phyloP scores from a whole-genome alignment of 2,888 invertebrate species.

The Bugula neritina region DNA sequence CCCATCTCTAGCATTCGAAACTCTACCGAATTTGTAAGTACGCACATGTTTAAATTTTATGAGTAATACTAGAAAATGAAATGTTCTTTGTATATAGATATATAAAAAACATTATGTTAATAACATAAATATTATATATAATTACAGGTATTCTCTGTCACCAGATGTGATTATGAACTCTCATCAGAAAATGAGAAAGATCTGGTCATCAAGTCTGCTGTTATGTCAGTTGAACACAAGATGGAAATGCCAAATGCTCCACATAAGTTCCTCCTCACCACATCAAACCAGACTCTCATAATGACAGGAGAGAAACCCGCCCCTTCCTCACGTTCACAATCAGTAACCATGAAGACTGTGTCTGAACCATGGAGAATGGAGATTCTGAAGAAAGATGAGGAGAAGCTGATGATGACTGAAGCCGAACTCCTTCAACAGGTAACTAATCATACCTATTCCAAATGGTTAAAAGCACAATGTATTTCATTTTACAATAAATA shows the following conservation, averaged over 20 bases:
- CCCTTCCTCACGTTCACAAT: no score
- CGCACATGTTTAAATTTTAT: no score
- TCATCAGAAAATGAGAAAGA: not conserved
- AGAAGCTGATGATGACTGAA: constrained; percentile 8
- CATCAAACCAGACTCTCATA: constrained; percentile 13
- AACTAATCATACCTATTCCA: not conserved
- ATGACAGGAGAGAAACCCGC: not conserved
- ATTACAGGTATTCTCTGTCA: not conserved
- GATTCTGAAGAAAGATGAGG: not conserved
- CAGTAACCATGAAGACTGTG: not conserved
- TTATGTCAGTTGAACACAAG: not conserved
- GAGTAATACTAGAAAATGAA: no score
- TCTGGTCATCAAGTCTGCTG: not conserved
- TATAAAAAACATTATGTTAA: no score
- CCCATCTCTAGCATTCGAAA: not conserved
- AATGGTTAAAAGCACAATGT: no score
- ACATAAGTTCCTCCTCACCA: not conserved
- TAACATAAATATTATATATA: no score
- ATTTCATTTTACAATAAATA: no score
- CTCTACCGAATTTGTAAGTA: not conserved
- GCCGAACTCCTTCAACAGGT: not conserved
- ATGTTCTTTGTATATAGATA: no score
- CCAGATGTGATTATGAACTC: not conserved
- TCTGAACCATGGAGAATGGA: constrained; percentile 4
- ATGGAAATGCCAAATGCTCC: not conserved